Percentiles rank a stretch among this genome's conserved stretches.
phyloP scores from a whole-genome alignment of 2,888 invertebrate species.

The Bembecia ichneumoniformis region DNA sequence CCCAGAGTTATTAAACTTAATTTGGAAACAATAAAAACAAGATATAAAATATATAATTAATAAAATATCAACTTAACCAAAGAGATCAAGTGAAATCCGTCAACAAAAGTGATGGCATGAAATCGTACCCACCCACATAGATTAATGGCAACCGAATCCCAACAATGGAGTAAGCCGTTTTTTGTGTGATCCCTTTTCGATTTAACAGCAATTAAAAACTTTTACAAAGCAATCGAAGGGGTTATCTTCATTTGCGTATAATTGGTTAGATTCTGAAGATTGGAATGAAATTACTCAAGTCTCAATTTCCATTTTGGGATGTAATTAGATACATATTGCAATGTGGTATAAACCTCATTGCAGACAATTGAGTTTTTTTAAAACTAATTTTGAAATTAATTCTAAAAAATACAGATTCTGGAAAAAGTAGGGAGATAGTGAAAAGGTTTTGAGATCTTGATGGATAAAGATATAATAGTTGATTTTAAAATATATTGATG shows the following conservation, averaged over 20 bases:
- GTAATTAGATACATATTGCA: neutral
- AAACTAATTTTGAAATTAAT: too few relatives aligned
- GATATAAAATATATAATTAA: neutral
- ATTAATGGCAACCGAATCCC: constrained; percentile 44
- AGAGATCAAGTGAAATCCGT: neutral
- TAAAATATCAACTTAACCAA: neutral
- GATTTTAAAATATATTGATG: too few relatives aligned
- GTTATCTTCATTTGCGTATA: constrained; percentile 60
- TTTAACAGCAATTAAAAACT: constrained; percentile 71
- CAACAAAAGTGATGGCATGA: constrained; percentile 3
- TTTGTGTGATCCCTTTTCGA: constrained; percentile 53
- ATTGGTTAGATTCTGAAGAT: constrained; percentile 39
- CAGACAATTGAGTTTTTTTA: too few relatives aligned
- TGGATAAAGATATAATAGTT: too few relatives aligned
- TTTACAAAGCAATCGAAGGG: constrained; percentile 48
- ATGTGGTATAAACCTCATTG: too few relatives aligned
- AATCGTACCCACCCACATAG: constrained; percentile 49
- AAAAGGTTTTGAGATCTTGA: too few relatives aligned
- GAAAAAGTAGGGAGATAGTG: too few relatives aligned
- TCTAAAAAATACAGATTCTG: too few relatives aligned
- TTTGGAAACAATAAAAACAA: too few relatives aligned
- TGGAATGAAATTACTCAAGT: constrained; percentile 14
- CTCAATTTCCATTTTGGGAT: neutral
- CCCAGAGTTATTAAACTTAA: too few relatives aligned
- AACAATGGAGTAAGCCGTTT: constrained; percentile 44